Percentiles rank a stretch among this genome's conserved stretches.
phyloP scores from a whole-genome alignment of 2,797 vertebrate species.

The Onychomys torridus region DNA sequence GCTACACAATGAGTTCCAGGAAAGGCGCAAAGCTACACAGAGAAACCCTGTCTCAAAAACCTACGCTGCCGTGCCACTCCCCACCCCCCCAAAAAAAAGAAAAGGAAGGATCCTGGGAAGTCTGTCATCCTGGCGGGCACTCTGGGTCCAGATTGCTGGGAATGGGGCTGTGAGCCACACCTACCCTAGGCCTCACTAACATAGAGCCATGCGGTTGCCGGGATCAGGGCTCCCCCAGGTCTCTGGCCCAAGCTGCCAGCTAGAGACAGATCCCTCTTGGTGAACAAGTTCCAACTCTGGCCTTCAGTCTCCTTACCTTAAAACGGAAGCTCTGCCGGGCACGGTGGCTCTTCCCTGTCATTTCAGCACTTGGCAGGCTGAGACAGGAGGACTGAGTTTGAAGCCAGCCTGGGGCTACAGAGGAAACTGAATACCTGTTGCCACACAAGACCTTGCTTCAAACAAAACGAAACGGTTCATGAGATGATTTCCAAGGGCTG shows the following conservation, averaged over 20 bases:
- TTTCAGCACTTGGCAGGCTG: not conserved
- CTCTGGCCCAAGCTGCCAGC: not conserved
- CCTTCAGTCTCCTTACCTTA: slow-evolving; percentile 21
- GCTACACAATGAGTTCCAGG: no score
- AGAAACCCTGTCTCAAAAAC: no score
- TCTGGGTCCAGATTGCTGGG: not conserved
- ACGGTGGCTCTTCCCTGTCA: no score
- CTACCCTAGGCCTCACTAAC: not conserved
- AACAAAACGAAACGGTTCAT: not conserved
- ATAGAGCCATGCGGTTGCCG: rapidly evolving
- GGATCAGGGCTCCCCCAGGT: not conserved
- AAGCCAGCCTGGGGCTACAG: not conserved
- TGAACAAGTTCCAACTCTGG: not conserved
- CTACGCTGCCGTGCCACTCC: no score
- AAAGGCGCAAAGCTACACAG: no score
- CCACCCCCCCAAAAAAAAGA: no score
- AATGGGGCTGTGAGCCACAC: not conserved
- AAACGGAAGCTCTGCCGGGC: not conserved
- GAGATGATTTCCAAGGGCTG: not conserved
- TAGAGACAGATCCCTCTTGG: not conserved
- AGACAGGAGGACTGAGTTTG: not conserved
- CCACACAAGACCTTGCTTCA: not conserved
- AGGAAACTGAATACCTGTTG: not conserved
- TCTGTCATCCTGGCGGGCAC: not conserved
- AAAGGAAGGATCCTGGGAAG: not conserved